Conservation (phyloP, 2,797 vertebrate species). For the Salarias fasciatus region DNA sequence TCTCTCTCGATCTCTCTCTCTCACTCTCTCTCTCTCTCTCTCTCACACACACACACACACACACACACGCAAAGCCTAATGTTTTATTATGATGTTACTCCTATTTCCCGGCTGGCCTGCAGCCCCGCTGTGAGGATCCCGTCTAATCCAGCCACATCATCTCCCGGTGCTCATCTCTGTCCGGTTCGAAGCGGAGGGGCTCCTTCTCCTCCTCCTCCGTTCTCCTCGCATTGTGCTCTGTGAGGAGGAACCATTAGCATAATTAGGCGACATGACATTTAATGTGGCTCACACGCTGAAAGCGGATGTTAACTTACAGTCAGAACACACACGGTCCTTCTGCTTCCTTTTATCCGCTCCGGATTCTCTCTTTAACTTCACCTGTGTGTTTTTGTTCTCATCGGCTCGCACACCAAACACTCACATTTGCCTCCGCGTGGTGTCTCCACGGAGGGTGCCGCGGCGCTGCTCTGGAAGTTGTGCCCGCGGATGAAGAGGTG, state of each 20-base stretch:
- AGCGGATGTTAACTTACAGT: constrained; percentile 61
- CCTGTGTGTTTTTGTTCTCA: too few species aligned
- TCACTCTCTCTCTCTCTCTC: too few species aligned
- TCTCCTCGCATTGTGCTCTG: constrained; percentile 55
- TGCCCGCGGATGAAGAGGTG: too few species aligned
- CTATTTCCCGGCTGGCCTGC: constrained; percentile 55
- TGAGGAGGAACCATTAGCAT: constrained; percentile 40
- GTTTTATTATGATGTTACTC: constrained; percentile 19
- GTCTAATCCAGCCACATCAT: constrained; percentile 52
- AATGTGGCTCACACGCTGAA: constrained; percentile 16
- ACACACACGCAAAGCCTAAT: not conserved
- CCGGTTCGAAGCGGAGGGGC: too few species aligned
- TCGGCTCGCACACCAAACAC: too few species aligned
- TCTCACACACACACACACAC: not conserved
- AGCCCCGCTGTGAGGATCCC: constrained; percentile 46
- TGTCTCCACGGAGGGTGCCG: too few species aligned
- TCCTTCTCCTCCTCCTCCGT: not conserved
- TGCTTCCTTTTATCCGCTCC: too few species aligned
- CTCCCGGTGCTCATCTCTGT: constrained; percentile 37
- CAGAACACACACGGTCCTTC: too few species aligned
- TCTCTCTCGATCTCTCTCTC: too few species aligned
- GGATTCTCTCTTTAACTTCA: too few species aligned
- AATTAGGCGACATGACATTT: constrained; percentile 14
- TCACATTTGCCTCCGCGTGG: too few species aligned
- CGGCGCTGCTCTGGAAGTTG: constrained; percentile 18